Percentiles rank a stretch among this genome's conserved stretches.
Evolutionary conservation across 1,140 invertebrate species (phyloP).

Genomic region (Scaptomyza montana): DNA sequence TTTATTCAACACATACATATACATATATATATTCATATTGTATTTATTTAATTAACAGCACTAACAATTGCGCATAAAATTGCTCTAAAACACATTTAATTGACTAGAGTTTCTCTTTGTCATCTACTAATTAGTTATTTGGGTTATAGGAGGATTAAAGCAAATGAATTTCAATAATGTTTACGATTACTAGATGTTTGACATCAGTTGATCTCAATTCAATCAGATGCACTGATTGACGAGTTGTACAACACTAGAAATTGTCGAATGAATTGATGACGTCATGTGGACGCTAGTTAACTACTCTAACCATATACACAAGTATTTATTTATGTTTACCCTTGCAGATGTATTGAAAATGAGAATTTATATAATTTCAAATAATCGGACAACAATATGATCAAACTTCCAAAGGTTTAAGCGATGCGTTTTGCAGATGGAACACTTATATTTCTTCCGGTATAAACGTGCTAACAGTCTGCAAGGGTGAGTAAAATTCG

Average conservation of each 20-base stretch:
- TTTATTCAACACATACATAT: constrained; percentile 44
- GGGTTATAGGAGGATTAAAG: constrained; percentile 28
- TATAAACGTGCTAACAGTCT: neutral
- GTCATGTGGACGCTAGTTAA: constrained; percentile 58
- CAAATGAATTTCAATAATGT: constrained; percentile 45
- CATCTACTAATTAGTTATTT: constrained; percentile 46
- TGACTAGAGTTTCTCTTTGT: constrained; percentile 64
- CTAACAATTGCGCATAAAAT: constrained; percentile 76
- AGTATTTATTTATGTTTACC: neutral
- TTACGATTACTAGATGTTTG: constrained; percentile 51
- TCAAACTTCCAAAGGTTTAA: too few relatives aligned
- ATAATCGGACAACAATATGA: too few relatives aligned
- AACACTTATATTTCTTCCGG: too few relatives aligned
- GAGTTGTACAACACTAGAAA: constrained; percentile 20
- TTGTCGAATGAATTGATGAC: constrained; percentile 26
- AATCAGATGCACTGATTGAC: constrained; percentile 9
- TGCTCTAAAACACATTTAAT: constrained; percentile 81
- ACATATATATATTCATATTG: neutral
- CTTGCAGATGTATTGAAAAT: neutral
- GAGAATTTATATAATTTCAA: too few relatives aligned
- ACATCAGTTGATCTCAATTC: constrained; percentile 49
- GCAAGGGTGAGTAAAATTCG: constrained; percentile 10
- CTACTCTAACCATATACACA: constrained; percentile 53
- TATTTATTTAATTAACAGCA: constrained; percentile 53
- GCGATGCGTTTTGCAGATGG: too few relatives aligned